Percentiles rank a stretch among this genome's conserved stretches.
Conservation (phyloP, 1,140 invertebrate species). For the Ostrea edulis region DNA sequence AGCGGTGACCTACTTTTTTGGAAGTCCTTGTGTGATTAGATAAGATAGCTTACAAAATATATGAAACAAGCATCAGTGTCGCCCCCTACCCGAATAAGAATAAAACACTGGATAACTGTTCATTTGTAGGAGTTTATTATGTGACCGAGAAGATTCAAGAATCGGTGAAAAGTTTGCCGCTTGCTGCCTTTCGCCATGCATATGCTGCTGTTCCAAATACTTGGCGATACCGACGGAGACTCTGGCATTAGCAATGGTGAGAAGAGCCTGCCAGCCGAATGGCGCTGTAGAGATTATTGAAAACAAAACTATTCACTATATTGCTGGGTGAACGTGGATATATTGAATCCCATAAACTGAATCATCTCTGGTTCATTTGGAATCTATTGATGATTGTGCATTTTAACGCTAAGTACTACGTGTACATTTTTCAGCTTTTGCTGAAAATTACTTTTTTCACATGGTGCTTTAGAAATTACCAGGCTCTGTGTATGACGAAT, state of each 20-base stretch:
- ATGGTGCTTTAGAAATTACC: too few relatives aligned
- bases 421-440: too few relatives aligned
- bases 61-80: too few relatives aligned
- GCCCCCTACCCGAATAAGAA: too few relatives aligned
- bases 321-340: not conserved
- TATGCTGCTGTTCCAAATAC: conserved; percentile 5
- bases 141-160: not conserved
- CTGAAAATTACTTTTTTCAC: too few relatives aligned
- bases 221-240: not conserved
- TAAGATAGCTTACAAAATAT: too few relatives aligned
- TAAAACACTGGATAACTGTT: too few relatives aligned
- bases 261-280: not conserved
- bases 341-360: not conserved
- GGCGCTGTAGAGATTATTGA: not conserved
- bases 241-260: not conserved
- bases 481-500: too few relatives aligned
- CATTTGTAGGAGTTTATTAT: not conserved
- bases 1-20: too few relatives aligned
- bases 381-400: too few relatives aligned
- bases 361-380: not conserved
- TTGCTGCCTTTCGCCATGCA: not conserved
- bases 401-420: too few relatives aligned
- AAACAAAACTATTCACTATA: not conserved
- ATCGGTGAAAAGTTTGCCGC: not conserved
- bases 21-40: too few relatives aligned